Conservation (phyloP, 2,888 invertebrate genomes). For the Limnephilus marmoratus region DNA sequence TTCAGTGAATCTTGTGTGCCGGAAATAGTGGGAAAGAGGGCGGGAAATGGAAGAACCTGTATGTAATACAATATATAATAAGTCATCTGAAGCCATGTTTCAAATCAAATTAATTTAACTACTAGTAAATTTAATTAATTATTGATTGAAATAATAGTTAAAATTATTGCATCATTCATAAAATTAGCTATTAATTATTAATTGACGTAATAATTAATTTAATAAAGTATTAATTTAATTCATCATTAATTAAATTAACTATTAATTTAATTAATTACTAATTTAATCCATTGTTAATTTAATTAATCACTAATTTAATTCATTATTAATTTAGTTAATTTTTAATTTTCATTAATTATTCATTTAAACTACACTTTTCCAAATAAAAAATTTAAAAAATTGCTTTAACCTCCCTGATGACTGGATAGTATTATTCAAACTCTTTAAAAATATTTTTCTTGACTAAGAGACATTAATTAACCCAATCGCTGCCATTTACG, state of each 20-base stretch:
- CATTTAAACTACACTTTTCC: background rate
- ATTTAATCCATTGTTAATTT: too few relatives aligned
- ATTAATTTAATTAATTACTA: too few relatives aligned
- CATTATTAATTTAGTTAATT: background rate
- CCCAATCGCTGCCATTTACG: too few relatives aligned
- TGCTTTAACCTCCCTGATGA: background rate
- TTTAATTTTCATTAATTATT: background rate
- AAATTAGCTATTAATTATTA: too few relatives aligned
- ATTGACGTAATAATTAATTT: too few relatives aligned
- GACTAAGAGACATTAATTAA: background rate
- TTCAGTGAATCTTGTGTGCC: background rate
- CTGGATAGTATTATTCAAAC: background rate
- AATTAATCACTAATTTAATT: too few relatives aligned
- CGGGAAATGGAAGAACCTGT: background rate
- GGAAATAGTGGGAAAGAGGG: background rate
- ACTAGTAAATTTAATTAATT: too few relatives aligned
- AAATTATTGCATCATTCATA: too few relatives aligned
- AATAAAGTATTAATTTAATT: too few relatives aligned
- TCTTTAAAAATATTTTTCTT: background rate
- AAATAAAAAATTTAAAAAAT: background rate
- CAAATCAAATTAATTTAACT: background rate
- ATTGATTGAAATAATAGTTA: too few relatives aligned
- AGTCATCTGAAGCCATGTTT: background rate
- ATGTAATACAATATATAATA: background rate
- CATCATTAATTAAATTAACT: too few relatives aligned